Conservation (phyloP, 35 echinoderm and acorn worm species). For the Lytechinus pictus region DNA sequence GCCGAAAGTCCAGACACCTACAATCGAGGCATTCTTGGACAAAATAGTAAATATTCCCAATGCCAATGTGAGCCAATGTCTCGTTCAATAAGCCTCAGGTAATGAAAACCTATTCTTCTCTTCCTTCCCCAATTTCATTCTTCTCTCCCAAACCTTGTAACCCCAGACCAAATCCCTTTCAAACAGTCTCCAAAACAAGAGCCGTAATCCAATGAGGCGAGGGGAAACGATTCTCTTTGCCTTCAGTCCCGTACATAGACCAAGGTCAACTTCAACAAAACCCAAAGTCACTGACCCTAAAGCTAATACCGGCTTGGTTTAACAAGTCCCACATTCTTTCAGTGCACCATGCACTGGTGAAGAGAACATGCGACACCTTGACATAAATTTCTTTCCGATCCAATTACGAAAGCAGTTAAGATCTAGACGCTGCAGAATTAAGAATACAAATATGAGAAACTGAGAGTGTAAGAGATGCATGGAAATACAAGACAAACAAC, state of each 20-base stretch:
- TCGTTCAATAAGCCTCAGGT: neutral
- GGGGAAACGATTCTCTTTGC: neutral
- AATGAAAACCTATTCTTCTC: neutral
- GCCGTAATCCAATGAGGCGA: constrained; percentile 30
- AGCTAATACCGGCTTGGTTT: neutral
- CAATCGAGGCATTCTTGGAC: neutral
- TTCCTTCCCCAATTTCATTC: neutral
- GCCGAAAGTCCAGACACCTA: neutral
- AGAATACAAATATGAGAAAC: neutral
- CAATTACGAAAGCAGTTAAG: neutral
- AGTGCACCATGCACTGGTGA: neutral
- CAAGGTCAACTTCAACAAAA: constrained; percentile 31
- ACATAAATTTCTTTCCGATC: neutral
- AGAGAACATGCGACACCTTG: neutral
- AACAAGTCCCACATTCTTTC: neutral
- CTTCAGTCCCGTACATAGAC: constrained; percentile 6
- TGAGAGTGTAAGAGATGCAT: neutral
- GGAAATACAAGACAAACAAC: neutral
- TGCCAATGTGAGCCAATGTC: neutral
- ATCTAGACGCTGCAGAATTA: neutral
- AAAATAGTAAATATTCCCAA: neutral
- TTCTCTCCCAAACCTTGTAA: neutral
- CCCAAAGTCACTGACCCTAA: constrained; percentile 1
- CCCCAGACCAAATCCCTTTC: constrained; percentile 22
- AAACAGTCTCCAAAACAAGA: constrained; percentile 8